Evolutionary conservation across 2,113 vertebrate genomes (phyloP), one percentile per base, ranked within the genome.

Genomic region (Loxodonta africana): DNA sequence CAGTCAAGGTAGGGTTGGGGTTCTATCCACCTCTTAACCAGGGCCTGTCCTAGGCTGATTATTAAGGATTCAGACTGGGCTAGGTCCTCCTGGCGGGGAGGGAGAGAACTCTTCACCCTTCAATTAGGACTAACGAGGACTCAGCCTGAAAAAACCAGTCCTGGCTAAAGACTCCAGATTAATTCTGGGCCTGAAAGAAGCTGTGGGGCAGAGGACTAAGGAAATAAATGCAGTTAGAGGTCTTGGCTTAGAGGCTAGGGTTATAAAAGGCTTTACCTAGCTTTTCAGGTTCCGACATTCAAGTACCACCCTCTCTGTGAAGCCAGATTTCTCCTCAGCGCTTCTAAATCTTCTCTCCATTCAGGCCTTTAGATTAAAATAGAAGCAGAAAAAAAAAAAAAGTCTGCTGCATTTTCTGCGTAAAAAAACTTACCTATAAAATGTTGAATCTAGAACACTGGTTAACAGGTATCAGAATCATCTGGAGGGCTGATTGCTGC

Each of bases 1-100:
- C 95, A 1, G 96, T 97, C 62, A 97, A 97, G 97, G 95, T 98
- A 95, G 90, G 85, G 80, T 41, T 26, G 11, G 30, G 5, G 44
- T n/a, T 21, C 37, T 25, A 21, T 20, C 63, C 25, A 9, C 30
- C 44, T 44, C 18, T 37, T 82, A 57, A 81, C 76, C 77, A 73
- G 18, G 44, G 33, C 51, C 37, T 46, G 51, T 12, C 8, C 48
- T 81, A 62, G 77, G 51, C 15, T 33, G n/a, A 26, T 21, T 51
- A 33, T 51, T 81, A 10, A n/a, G 77, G 30, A 30, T 21, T 37
- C 37, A 30, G 33, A 6, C 10, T 37, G 44, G 51, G 25, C 44
- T 51, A 33, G 63, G 51, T 88, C 41, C 53, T 62, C 65, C 77
- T 17, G 41, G 51, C 41, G 41, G 6, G 37, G 74, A 33, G 25